phyloP scores from a whole-genome alignment of 2,797 vertebrate species.

The Basileuterus tristriatus region DNA sequence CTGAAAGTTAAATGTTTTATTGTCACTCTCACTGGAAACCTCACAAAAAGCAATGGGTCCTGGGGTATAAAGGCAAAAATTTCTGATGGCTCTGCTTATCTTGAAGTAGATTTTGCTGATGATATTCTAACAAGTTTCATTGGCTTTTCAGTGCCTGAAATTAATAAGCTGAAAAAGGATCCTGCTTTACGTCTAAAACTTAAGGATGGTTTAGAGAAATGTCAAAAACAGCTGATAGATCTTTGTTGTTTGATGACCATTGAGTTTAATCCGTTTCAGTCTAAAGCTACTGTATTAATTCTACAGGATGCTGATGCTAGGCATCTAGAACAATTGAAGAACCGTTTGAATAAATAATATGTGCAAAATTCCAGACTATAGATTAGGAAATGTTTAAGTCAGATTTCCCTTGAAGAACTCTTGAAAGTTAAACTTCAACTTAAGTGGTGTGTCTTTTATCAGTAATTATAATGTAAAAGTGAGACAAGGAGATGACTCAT shows the following conservation, averaged over 20 bases:
- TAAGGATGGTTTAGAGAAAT: constrained; percentile 85
- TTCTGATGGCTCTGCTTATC: constrained; percentile 90
- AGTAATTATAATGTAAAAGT: background rate
- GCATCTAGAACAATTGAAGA: constrained; percentile 79
- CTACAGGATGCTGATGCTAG: constrained; percentile 76
- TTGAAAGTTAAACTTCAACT: background rate
- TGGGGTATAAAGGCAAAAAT: constrained; percentile 88
- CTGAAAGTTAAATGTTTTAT: constrained; percentile 91
- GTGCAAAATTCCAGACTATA: background rate
- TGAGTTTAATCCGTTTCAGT: constrained; percentile 71
- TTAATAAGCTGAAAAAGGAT: constrained; percentile 83
- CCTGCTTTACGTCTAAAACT: constrained; percentile 77
- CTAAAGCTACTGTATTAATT: constrained; percentile 80
- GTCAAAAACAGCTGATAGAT: constrained; percentile 91
- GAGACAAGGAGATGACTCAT: background rate
- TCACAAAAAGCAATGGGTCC: constrained; percentile 78
- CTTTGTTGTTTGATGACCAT: constrained; percentile 94
- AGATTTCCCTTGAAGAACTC: background rate
- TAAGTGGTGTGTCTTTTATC: background rate
- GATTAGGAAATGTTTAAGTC: background rate
- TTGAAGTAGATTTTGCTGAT: constrained; percentile 89
- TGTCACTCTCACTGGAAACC: constrained; percentile 90
- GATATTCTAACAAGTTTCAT: constrained; percentile 86
- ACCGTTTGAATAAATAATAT: constrained; percentile 66
- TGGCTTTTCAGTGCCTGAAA: constrained; percentile 89